Percentiles rank a stretch among this genome's conserved stretches.
phyloP scores from a whole-genome alignment of 2,888 invertebrate species.

The Autographa gamma region DNA sequence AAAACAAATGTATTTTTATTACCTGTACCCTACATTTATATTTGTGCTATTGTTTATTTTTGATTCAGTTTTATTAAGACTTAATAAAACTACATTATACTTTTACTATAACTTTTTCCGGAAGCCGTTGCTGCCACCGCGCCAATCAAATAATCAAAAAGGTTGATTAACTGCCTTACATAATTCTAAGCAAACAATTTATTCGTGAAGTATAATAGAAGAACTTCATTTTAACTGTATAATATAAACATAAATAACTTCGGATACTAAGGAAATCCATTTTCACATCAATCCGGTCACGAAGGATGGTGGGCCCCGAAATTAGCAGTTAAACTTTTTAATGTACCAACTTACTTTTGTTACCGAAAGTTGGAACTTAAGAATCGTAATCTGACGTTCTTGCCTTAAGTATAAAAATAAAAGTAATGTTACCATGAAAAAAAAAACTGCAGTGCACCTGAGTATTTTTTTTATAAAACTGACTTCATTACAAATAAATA shows the following conservation, averaged over 20 bases:
- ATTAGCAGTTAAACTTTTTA: conserved; percentile 85
- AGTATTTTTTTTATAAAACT: no score
- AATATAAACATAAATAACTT: conserved; percentile 33
- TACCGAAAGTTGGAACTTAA: conserved; percentile 44
- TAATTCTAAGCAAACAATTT: conserved; percentile 3
- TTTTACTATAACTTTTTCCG: background rate
- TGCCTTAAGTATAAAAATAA: no score
- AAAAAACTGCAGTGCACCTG: background rate
- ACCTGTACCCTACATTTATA: no score
- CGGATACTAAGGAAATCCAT: conserved; percentile 73
- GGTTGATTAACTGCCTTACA: background rate
- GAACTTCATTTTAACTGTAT: conserved; percentile 11
- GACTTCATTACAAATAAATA: background rate
- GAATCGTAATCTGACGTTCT: background rate
- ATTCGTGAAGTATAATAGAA: conserved; percentile 8
- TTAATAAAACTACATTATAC: background rate
- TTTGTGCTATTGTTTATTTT: no score
- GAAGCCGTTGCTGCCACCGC: background rate
- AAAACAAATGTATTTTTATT: no score
- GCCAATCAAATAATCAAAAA: conserved; percentile 3
- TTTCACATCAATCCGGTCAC: conserved; percentile 79
- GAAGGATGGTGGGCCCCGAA: conserved; percentile 79
- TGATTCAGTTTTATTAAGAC: no score
- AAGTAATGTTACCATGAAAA: background rate
- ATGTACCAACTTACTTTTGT: conserved; percentile 66